Base-by-base conservation (phyloP, 2,113 vertebrate genomes). In the Polypterus senegalus region DNA sequence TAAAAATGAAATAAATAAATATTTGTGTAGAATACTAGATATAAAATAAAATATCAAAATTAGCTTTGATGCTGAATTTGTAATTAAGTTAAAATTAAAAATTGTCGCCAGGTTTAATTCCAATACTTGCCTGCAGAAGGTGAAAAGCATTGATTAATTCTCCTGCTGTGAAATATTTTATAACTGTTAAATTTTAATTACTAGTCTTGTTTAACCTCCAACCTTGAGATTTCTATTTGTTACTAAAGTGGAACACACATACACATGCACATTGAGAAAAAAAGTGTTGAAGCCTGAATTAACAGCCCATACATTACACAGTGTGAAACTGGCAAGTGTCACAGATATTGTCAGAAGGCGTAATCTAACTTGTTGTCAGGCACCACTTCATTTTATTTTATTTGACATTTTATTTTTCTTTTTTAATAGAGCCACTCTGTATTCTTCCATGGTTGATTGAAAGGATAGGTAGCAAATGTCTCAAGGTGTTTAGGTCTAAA, bases 241-340 rank as follows among this genome's bases (percentile, higher is more conserved):
- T 72, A 67, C 66, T 53, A 63, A 65, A 63, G 57, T 47, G 47
- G 10, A 9, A 48, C 3, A 48, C n/a, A 60, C 54, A 64, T 66
- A 59, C 9, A 49, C 5, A 54, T 65, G 61, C 66, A 61, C 69
- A 74, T 66, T 62, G 60, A 65, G 58, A 58, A 67, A 64, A 66
- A 59, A 84, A 44, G 75, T 86, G 82, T 82, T 76, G 66, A 69
- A 76, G 71, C 73, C 76, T 76, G 76, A 82, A 85, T 86, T 87
- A 83, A 72, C 84, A 48, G 80, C 67, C 77, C 83, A 88, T 87
- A 86, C 84, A 80, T 87, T 84, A 84, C 80, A 77, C 74, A 70
- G 62, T 66, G 66, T 61, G 70, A 69, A 71, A 65, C 66, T 62
- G 76, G 66, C 74, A 70, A 71, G 64, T 60, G 10, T 76, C 63